Conservation (phyloP, 1,140 invertebrate species). For the Dolichoris vasculosae region DNA sequence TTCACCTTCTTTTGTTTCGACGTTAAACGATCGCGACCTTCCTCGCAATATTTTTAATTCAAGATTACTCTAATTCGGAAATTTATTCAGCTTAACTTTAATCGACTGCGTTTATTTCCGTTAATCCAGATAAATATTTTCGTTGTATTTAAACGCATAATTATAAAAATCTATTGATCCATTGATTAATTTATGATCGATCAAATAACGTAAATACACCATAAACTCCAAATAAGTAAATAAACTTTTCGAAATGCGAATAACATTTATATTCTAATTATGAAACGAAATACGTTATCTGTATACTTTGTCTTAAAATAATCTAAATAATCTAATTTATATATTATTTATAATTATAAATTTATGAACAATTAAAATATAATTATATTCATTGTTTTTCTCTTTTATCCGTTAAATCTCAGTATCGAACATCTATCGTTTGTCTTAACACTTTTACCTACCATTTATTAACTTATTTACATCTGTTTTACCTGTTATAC, state of each 20-base stretch:
- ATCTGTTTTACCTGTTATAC: no score
- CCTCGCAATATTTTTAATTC: neutral
- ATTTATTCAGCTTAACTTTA: neutral
- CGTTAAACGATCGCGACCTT: neutral
- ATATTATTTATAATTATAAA: neutral
- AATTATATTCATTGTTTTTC: neutral
- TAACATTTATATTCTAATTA: neutral
- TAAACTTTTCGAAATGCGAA: no score
- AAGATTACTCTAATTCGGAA: neutral
- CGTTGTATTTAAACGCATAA: neutral
- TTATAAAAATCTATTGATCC: neutral
- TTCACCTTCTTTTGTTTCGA: neutral
- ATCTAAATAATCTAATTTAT: neutral
- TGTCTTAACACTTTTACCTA: neutral
- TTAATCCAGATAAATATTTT: neutral
- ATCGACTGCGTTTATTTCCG: neutral
- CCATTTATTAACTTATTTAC: neutral
- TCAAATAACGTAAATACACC: neutral
- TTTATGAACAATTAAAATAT: no score
- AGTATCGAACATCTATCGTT: neutral
- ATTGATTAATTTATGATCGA: neutral
- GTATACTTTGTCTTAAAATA: neutral
- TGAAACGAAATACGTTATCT: neutral
- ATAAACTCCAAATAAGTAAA: neutral
- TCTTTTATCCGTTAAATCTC: neutral